These are phyloP conservation scores for Brachionus rotundiformis DNA, from an alignment of 1,140 invertebrate species.

Conservation along the genomic window DNA sequence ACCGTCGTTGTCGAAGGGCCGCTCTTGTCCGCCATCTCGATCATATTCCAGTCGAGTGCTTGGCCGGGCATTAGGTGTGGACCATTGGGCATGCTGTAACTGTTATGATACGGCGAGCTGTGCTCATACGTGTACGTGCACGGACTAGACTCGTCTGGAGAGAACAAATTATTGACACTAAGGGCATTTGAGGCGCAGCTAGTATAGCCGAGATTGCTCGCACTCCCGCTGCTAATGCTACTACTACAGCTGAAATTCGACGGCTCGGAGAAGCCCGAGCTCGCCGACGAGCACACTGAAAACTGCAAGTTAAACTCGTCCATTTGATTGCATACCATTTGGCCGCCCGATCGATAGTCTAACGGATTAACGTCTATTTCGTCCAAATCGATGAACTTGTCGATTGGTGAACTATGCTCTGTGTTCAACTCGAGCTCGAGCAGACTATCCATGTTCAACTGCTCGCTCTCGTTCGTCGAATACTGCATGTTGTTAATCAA, in stretches of 20 bases:
- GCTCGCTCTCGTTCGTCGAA: background rate
- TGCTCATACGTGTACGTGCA: slow-evolving; percentile 13
- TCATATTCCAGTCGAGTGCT: slow-evolving; percentile 12
- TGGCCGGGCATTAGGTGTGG: background rate
- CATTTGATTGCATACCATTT: slow-evolving; percentile 14
- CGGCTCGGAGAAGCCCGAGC: slow-evolving; percentile 23
- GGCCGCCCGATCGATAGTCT: background rate
- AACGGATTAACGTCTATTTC: slow-evolving; percentile 35
- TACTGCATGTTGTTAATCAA: background rate
- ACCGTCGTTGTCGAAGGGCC: background rate
- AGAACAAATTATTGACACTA: slow-evolving; percentile 28
- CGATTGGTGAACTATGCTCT: background rate
- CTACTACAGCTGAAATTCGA: slow-evolving; percentile 27
- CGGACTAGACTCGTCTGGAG: slow-evolving; percentile 20
- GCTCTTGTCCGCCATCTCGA: background rate
- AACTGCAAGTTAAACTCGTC: slow-evolving; percentile 40
- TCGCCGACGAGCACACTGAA: slow-evolving; percentile 13
- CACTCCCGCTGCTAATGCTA: slow-evolving; percentile 24
- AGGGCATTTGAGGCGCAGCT: background rate
- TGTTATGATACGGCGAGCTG: background rate
- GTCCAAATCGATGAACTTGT: slow-evolving; percentile 19
- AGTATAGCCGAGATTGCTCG: slow-evolving; percentile 1
- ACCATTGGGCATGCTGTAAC: background rate
- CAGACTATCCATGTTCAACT: slow-evolving; percentile 15
- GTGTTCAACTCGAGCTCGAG: background rate